A percentile compares a stretch with the other conserved stretches of the same genome.
Conservation (phyloP, 2,797 vertebrate genomes). For the Microchirus variegatus region DNA sequence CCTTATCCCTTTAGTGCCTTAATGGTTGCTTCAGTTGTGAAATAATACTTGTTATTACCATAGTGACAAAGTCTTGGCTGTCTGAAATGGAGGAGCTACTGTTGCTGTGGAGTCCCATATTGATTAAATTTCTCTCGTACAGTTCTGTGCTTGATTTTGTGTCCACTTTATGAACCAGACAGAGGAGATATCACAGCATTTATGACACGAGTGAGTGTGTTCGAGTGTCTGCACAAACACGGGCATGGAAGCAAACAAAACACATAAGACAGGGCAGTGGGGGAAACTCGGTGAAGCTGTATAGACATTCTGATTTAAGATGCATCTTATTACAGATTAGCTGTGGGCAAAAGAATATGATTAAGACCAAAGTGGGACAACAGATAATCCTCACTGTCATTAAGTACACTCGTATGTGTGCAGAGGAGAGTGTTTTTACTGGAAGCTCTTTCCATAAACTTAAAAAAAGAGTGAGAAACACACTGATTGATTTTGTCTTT, state of each 20-base stretch:
- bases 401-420: conserved; percentile 20
- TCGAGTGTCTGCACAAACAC: conserved; percentile 1
- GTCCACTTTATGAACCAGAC: conserved; percentile 16
- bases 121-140: conserved; percentile 34
- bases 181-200: conserved; percentile 8
- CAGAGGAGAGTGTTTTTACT: conserved; percentile 30
- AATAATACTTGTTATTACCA: not conserved
- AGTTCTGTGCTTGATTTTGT: conserved; percentile 24
- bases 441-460: not conserved
- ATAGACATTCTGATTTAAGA: conserved; percentile 53
- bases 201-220: conserved; percentile 2
- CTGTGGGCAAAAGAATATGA: conserved; percentile 53
- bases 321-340: conserved; percentile 69
- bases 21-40: not conserved
- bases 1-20: not conserved
- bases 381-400: conserved; percentile 40
- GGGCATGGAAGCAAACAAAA: not conserved
- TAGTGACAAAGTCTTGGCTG: conserved; percentile 14
- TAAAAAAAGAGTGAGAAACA: not conserved
- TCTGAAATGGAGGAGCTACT: conserved; percentile 15
- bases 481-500: not conserved
- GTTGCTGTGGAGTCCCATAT: conserved; percentile 33
- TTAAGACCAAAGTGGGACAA: conserved; percentile 46
- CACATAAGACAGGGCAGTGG: conserved; percentile 22
- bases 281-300: conserved; percentile 47